Evolutionary conservation across 2,113 vertebrate species (phyloP).

Genomic region (Cryptotis parvus): DNA sequence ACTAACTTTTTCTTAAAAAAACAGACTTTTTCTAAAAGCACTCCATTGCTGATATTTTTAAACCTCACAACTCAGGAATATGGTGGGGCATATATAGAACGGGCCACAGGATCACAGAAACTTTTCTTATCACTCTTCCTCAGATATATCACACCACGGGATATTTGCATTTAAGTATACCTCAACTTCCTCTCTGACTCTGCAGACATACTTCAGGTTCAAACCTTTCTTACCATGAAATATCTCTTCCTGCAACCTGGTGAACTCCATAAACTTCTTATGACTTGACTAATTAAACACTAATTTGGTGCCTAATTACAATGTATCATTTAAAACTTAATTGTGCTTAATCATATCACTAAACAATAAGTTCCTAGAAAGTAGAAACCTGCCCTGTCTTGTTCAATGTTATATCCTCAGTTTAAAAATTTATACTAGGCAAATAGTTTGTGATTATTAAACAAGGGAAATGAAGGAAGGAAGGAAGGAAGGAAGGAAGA

Average conservation of each 20-base stretch:
- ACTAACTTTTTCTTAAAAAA: constrained; percentile 37
- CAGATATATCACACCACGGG: constrained; percentile 19
- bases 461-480: neutral
- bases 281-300: neutral
- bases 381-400: neutral
- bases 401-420: neutral
- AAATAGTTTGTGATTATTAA: neutral
- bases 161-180: constrained; percentile 55
- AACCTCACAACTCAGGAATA: constrained; percentile 23
- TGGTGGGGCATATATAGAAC: constrained; percentile 3
- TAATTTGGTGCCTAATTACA: constrained; percentile 15
- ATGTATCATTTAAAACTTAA: neutral
- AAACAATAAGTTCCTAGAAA: neutral
- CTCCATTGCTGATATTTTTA: neutral
- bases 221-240: constrained; percentile 34
- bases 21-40: constrained; percentile 41
- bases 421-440: rapidly evolving
- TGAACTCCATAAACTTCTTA: neutral
- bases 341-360: constrained; percentile 12
- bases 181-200: constrained; percentile 57
- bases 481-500: neutral
- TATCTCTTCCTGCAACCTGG: neutral
- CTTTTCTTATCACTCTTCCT: constrained; percentile 52
- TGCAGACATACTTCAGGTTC: constrained; percentile 56
- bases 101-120: constrained; percentile 27